phyloP scores from a whole-genome alignment of 1,140 invertebrate species.

The Aphidius gifuensis region DNA sequence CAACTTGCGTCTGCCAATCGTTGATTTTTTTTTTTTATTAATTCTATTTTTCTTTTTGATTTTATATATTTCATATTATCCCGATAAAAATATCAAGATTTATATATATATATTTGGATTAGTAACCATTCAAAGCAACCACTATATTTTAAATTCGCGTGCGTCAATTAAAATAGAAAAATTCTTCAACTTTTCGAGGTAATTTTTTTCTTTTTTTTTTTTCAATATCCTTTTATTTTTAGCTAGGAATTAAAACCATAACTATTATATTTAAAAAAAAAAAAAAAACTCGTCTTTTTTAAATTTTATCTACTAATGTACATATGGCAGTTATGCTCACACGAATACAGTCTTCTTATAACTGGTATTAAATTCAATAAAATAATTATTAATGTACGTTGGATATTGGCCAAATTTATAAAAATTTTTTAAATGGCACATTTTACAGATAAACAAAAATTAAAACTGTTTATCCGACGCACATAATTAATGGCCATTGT shows the following conservation, averaged over 20 bases:
- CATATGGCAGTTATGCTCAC: conserved; percentile 24
- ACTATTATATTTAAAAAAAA: no score
- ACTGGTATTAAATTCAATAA: not conserved
- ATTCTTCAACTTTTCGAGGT: conserved; percentile 13
- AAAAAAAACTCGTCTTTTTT: not conserved
- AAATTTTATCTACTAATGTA: conserved; percentile 12
- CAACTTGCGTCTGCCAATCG: not conserved
- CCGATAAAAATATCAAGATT: no score
- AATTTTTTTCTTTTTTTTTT: not conserved
- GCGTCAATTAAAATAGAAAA: conserved; percentile 8
- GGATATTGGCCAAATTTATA: no score
- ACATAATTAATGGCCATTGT: not conserved
- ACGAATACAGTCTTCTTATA: conserved; percentile 18
- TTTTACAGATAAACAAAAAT: no score
- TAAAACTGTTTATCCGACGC: no score
- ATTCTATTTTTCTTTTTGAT: not conserved
- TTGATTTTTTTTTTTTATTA: conserved; percentile 1
- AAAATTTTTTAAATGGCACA: no score
- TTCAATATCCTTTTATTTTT: conserved; percentile 12
- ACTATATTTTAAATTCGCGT: not conserved
- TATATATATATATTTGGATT: not conserved
- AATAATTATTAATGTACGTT: not conserved
- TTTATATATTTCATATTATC: not conserved
- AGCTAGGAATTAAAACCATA: conserved; percentile 1
- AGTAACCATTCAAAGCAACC: not conserved